These are phyloP conservation scores for Ageneiosus marmoratus DNA, from an alignment of 2,113 vertebrate species.

Conservation along the genomic window DNA sequence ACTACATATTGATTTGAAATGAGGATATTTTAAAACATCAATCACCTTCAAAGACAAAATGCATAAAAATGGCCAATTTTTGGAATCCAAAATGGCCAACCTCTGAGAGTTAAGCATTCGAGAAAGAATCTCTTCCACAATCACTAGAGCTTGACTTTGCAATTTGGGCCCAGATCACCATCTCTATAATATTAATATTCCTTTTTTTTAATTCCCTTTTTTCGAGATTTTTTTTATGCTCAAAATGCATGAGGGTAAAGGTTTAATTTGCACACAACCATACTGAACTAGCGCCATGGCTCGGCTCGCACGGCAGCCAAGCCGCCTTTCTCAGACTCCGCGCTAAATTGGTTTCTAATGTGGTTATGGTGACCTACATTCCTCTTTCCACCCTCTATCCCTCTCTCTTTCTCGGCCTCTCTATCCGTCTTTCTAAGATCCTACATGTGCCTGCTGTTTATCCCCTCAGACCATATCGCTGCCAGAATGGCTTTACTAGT, in stretches of 20 bases:
- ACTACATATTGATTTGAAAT: neutral
- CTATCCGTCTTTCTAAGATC: neutral
- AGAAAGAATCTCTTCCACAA: neutral
- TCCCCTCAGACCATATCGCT: conserved; percentile 55
- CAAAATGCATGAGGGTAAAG: neutral
- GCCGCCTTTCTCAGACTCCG: conserved; percentile 28
- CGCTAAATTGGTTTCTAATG: conserved; percentile 60
- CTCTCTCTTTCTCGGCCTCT: conserved; percentile 51
- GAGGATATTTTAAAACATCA: neutral
- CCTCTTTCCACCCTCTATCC: conserved; percentile 55
- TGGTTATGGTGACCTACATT: conserved; percentile 74
- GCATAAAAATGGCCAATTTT: neutral
- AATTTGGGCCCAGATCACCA: neutral
- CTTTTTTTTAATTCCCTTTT: neutral
- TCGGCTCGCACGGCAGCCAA: conserved; percentile 1
- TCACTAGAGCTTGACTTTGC: neutral
- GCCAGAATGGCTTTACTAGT: conserved; percentile 64
- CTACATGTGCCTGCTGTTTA: neutral
- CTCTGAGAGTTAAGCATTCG: neutral
- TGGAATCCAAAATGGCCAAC: neutral
- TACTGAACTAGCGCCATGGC: conserved; percentile 4
- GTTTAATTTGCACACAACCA: conserved; percentile 14
- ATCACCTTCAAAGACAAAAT: neutral
- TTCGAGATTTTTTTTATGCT: neutral
- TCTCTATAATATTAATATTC: neutral